These are phyloP conservation scores for Eclectus roratus DNA, from an alignment of 2,113 vertebrate genomes.

Conservation along the genomic window DNA sequence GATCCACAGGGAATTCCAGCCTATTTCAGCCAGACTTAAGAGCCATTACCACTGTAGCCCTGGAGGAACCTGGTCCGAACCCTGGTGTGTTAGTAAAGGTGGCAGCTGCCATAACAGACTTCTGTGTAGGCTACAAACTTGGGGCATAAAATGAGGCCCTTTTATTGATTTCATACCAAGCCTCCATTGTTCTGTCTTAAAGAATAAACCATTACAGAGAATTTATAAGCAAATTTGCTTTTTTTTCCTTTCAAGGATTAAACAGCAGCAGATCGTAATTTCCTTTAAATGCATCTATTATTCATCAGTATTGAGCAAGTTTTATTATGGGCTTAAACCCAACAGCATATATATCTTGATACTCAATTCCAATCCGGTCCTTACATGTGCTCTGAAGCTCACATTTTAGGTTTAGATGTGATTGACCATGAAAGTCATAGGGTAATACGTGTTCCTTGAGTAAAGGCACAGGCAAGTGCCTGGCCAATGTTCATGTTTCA, in stretches of 20 bases:
- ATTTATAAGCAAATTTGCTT: neutral
- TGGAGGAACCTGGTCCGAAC: neutral
- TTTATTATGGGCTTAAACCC: neutral
- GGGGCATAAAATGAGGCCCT: neutral
- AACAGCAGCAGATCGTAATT: conserved; percentile 12
- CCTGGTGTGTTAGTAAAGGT: neutral
- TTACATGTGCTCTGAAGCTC: neutral
- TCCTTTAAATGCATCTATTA: conserved; percentile 37
- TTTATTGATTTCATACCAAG: conserved; percentile 49
- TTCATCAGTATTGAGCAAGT: neutral
- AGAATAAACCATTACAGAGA: conserved; percentile 5
- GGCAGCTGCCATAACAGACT: conserved; percentile 44
- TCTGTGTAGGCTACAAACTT: conserved; percentile 20
- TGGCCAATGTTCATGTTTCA: conserved; percentile 1
- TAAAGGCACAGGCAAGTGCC: neutral
- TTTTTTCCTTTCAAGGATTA: conserved; percentile 24
- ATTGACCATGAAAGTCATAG: neutral
- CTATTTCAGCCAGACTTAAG: neutral
- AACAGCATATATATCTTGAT: conserved; percentile 24
- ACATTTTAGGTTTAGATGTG: neutral
- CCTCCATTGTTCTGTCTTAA: conserved; percentile 11
- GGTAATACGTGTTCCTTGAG: neutral
- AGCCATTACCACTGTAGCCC: neutral
- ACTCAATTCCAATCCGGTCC: neutral
- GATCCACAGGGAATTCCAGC: neutral